Conservation (phyloP, 2,797 vertebrate genomes). For the Protonibea diacanthus region DNA sequence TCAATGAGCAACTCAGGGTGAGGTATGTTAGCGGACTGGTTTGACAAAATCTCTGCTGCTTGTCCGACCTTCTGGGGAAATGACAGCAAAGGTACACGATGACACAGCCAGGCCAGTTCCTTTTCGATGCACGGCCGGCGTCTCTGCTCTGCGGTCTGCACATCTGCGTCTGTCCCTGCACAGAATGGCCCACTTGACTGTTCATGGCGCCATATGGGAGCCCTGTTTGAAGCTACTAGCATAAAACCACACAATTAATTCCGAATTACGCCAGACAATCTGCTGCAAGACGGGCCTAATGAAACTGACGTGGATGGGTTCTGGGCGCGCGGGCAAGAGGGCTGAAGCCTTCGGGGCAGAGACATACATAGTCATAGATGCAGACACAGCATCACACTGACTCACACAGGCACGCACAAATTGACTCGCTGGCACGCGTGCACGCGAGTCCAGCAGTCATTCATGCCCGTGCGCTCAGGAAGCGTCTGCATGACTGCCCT, state of each 20-base stretch:
- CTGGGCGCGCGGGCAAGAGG: neutral
- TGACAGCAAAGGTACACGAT: conserved; percentile 5
- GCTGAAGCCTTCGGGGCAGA: conserved; percentile 27
- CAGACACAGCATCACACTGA: conserved; percentile 7
- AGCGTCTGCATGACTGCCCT: conserved; percentile 74
- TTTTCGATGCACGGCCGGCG: neutral
- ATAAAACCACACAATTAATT: conserved; percentile 72
- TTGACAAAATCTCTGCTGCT: conserved; percentile 17
- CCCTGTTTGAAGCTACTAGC: conserved; percentile 60
- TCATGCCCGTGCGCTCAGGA: conserved; percentile 55
- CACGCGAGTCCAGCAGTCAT: conserved; percentile 21
- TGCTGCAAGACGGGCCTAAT: conserved; percentile 59
- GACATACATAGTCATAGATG: conserved; percentile 23
- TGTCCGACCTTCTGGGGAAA: conserved; percentile 23
- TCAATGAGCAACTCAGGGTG: conserved; percentile 2
- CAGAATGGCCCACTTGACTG: conserved; percentile 49
- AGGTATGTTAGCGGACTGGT: conserved; percentile 13
- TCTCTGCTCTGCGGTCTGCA: conserved; percentile 21
- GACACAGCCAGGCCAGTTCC: conserved; percentile 2
- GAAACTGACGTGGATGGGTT: conserved; percentile 48
- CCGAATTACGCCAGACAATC: conserved; percentile 64
- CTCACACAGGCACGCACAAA: conserved; percentile 18
- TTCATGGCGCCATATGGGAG: conserved; percentile 58
- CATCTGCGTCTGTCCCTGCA: conserved; percentile 37
- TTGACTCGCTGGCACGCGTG: neutral